Conservation (phyloP, 2,113 vertebrate genomes). For the Platycercus adscitus region DNA sequence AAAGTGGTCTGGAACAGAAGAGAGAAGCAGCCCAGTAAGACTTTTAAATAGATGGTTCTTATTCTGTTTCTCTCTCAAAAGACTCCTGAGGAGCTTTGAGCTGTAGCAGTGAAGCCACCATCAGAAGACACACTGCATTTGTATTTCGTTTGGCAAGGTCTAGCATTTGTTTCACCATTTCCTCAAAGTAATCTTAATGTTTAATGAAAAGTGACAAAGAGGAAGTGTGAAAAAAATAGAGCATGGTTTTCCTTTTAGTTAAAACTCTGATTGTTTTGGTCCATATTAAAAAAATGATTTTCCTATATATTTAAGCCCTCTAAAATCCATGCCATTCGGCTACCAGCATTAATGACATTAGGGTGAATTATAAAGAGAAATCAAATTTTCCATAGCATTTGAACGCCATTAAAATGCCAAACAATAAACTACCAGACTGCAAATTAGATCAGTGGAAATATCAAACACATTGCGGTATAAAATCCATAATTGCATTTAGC, state of each 20-base stretch:
- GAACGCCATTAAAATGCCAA: constrained; percentile 99
- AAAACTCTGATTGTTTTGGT: constrained; percentile 36
- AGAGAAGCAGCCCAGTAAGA: background rate
- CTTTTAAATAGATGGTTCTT: background rate
- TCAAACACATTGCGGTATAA: constrained; percentile 99
- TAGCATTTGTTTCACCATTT: constrained; percentile 14
- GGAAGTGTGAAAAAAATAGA: constrained; percentile 16
- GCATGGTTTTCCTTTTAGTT: constrained; percentile 39
- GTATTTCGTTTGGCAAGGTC: background rate
- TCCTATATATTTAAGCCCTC: constrained; percentile 68
- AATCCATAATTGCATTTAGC: constrained; percentile 99
- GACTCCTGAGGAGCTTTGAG: background rate
- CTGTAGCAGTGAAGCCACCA: background rate
- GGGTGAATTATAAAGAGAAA: constrained; percentile 99
- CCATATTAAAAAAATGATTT: constrained; percentile 19
- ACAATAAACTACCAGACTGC: constrained; percentile 99
- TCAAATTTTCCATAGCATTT: constrained; percentile 99
- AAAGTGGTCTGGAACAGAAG: background rate
- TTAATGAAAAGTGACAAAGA: constrained; percentile 62
- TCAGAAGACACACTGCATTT: background rate
- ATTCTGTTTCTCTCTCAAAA: background rate
- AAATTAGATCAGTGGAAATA: constrained; percentile 99
- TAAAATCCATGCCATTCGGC: constrained; percentile 88
- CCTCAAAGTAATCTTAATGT: constrained; percentile 49
- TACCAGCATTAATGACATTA: constrained; percentile 98